Evolutionary conservation across 2,113 vertebrate genomes (phyloP).

Genomic region (Gymnorhina tibicen): DNA sequence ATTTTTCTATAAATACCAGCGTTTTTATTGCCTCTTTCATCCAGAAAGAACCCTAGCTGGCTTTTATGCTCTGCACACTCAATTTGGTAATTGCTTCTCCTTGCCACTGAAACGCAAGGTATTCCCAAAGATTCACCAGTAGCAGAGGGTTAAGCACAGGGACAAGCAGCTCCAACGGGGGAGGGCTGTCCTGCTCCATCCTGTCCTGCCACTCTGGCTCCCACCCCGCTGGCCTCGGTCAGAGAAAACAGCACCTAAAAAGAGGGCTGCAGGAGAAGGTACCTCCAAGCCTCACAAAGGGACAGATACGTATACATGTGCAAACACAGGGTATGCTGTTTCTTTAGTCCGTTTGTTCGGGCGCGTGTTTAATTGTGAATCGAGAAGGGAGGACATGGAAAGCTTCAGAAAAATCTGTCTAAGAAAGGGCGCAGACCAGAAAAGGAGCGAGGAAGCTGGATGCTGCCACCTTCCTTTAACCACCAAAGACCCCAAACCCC

Average conservation of each 20-base stretch:
- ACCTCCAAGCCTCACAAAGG: background rate
- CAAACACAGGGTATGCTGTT: background rate
- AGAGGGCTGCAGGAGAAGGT: background rate
- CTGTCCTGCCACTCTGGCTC: background rate
- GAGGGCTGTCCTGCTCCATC: background rate
- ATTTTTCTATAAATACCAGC: constrained; percentile 64
- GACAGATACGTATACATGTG: background rate
- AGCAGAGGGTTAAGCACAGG: background rate
- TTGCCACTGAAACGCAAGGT: background rate
- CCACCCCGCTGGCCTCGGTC: no score
- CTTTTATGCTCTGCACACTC: background rate
- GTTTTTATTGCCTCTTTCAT: constrained; percentile 42
- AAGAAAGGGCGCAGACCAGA: background rate
- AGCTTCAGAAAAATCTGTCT: background rate
- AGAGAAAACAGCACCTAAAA: background rate
- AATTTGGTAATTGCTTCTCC: background rate
- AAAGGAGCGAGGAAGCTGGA: background rate
- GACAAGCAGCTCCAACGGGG: background rate
- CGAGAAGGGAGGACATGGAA: background rate
- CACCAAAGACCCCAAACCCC: background rate
- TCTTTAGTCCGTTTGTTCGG: background rate
- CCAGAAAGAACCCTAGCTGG: constrained; percentile 6
- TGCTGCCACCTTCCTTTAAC: background rate
- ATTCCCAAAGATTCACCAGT: background rate
- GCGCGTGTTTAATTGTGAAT: background rate